These are phyloP conservation scores for Gila orcuttii DNA, from an alignment of 2,113 vertebrate genomes.

Conservation along the genomic window DNA sequence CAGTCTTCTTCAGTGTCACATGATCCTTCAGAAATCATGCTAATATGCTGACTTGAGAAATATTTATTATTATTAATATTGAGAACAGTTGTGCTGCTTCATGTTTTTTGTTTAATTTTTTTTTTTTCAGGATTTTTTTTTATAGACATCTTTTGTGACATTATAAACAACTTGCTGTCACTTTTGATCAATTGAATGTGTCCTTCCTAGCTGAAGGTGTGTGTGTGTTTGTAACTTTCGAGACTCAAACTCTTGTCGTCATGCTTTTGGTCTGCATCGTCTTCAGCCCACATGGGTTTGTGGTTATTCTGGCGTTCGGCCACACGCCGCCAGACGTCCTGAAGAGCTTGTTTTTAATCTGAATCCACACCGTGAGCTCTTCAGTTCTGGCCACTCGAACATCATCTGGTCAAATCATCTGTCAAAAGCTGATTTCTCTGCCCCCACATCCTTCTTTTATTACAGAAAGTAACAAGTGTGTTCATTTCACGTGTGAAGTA, in stretches of 20 bases:
- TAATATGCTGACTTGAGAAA: too few relatives aligned
- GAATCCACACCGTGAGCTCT: slow-evolving; percentile 20
- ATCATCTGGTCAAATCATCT: slow-evolving; percentile 58
- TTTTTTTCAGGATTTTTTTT: too few relatives aligned
- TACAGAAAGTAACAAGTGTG: not conserved
- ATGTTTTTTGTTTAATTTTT: too few relatives aligned
- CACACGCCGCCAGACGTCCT: slow-evolving; percentile 34
- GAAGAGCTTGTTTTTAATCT: slow-evolving; percentile 40
- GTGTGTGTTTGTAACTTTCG: slow-evolving; percentile 1
- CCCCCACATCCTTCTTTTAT: not conserved
- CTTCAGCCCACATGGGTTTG: slow-evolving; percentile 15
- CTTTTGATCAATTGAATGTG: too few relatives aligned
- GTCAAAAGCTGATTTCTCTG: slow-evolving; percentile 15
- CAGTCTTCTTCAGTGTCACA: too few relatives aligned
- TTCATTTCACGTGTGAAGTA: not conserved
- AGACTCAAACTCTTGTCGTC: not conserved
- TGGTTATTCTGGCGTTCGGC: slow-evolving; percentile 6
- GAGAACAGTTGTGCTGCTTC: too few relatives aligned
- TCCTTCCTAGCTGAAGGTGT: too few relatives aligned
- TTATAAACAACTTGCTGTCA: too few relatives aligned
- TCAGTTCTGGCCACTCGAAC: slow-evolving; percentile 43
- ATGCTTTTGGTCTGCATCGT: slow-evolving; percentile 10
- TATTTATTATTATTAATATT: too few relatives aligned
- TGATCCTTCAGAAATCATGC: too few relatives aligned
- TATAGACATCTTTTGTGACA: too few relatives aligned